phyloP scores from a whole-genome alignment of 2,797 vertebrate genomes.

The Poeciliopsis turneri region DNA sequence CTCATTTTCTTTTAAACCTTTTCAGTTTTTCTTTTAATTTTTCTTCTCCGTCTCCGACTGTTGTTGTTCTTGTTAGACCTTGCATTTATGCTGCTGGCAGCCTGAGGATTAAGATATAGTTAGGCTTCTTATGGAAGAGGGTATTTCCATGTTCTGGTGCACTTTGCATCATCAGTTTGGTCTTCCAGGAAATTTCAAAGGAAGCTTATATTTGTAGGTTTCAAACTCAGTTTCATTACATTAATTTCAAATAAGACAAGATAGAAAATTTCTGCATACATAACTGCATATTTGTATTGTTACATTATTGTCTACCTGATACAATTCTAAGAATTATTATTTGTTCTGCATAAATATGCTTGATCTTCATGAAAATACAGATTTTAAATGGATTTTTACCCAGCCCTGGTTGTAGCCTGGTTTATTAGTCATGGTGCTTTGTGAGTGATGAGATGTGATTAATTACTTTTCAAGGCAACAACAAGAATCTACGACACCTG shows the following conservation, averaged over 20 bases:
- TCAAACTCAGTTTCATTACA: not conserved
- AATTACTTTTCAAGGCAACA: conserved; percentile 33
- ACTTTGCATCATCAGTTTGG: conserved; percentile 17
- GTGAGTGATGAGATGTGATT: conserved; percentile 10
- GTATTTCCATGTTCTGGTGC: conserved; percentile 11
- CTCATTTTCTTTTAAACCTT: not conserved
- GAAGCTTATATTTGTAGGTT: not conserved
- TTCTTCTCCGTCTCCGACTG: not conserved
- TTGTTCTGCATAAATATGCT: not conserved
- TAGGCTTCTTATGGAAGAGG: not conserved
- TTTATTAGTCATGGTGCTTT: not conserved
- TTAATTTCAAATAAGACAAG: not conserved
- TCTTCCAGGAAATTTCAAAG: conserved; percentile 27
- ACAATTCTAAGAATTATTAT: not conserved
- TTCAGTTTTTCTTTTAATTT: not conserved
- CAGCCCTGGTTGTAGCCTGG: not conserved
- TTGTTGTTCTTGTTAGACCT: conserved; percentile 44
- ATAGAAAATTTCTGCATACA: not conserved
- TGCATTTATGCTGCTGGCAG: conserved; percentile 33
- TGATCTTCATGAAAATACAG: not conserved
- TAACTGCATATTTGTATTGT: not conserved
- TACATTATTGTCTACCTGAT: not conserved
- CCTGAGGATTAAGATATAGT: conserved; percentile 52
- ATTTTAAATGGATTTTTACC: not conserved
- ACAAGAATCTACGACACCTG: conserved; percentile 1